These are phyloP conservation scores for Penaeus indicus DNA, from an alignment of 1,140 invertebrate species.

Conservation along the genomic window DNA sequence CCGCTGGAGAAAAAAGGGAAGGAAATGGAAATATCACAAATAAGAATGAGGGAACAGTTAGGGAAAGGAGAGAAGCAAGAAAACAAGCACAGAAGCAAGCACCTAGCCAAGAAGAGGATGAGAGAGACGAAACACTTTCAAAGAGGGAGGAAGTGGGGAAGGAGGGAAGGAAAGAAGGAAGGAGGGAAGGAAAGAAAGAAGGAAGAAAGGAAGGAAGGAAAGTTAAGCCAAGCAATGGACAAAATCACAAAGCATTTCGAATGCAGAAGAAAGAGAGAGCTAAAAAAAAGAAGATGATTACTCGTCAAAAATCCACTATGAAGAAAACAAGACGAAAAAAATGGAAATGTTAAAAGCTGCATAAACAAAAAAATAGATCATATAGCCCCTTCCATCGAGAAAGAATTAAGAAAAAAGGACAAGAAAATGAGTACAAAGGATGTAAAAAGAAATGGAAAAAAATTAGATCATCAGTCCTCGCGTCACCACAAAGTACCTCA, in stretches of 20 bases:
- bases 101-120: no score
- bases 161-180: neutral
- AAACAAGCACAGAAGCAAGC: neutral
- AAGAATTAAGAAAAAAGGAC: neutral
- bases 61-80: neutral
- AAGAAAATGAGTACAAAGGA: neutral
- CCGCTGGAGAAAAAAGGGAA: neutral
- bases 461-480: neutral
- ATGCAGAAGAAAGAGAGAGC: neutral
- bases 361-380: neutral
- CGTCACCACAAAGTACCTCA: neutral
- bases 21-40: neutral
- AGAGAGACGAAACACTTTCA: no score
- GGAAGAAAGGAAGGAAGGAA: neutral
- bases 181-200: neutral
- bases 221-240: neutral
- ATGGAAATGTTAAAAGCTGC: neutral
- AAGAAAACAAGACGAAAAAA: neutral
- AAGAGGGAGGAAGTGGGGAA: neutral
- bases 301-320: neutral
- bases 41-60: neutral
- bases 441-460: no score
- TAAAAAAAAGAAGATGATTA: neutral
- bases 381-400: neutral
- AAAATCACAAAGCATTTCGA: neutral